A percentile compares a stretch with the other conserved stretches of the same genome.
Evolutionary conservation across 2,113 vertebrate genomes (phyloP).

Genomic region (Rattus rattus): DNA sequence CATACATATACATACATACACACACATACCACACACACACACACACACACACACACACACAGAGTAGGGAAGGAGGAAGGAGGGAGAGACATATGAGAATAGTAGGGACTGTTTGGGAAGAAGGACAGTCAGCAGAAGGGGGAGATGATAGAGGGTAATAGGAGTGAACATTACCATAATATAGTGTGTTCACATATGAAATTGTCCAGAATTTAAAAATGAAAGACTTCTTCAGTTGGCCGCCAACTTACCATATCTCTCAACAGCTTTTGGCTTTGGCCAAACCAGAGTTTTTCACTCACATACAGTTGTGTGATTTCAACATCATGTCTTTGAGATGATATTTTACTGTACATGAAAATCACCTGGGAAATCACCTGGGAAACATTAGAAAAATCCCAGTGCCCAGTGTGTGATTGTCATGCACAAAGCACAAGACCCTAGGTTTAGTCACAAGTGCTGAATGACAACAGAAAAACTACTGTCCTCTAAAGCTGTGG

Average conservation of each 20-base stretch:
- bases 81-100: background rate
- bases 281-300: background rate
- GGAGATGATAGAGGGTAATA: background rate
- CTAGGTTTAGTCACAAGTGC: background rate
- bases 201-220: background rate
- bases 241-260: background rate
- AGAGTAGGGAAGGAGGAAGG: background rate
- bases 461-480: background rate
- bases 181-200: background rate
- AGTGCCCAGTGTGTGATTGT: background rate
- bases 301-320: background rate
- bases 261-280: background rate
- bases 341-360: background rate
- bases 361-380: background rate
- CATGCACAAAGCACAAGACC: background rate
- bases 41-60: too few species aligned
- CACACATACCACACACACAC: too few species aligned
- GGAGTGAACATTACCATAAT: background rate
- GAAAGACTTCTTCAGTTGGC: too few species aligned
- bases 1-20: too few species aligned
- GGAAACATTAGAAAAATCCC: background rate
- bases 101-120: background rate
- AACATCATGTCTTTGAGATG: background rate
- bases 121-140: background rate
- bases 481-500: background rate